Base-by-base conservation (phyloP, 2,113 vertebrate species). In the Toxotes chatareus region DNA sequence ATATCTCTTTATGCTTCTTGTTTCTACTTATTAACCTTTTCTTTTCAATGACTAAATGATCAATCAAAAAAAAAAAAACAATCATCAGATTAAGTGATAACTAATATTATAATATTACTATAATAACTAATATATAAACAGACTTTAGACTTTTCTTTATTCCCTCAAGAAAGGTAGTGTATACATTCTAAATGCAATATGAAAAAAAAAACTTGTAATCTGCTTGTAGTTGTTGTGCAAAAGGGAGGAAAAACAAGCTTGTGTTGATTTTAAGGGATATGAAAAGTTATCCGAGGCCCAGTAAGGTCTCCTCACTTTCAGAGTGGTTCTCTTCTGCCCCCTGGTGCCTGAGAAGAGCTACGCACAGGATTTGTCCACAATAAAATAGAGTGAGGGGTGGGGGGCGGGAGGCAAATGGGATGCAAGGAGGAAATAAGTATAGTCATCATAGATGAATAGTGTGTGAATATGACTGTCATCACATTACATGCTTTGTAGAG, bases 321-420 rank as follows among this genome's bases (percentile, higher is more conserved):
- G 0, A 79, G 49, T 73, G 87, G 82, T 42, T 70, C 78, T 86
- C 80, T 91, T 11, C 93, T 91, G 90, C 90, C 91, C 83, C 76
- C 93, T 93, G 84, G 88, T 86, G 92, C 4, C 62, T 4, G 9
- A 49, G 0, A 68, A 21, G 1, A 8, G 61, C 21, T 73, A 34
- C 1, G 42, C 10, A 1, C 17, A 76, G 0, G 16, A 31, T 67
- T 36, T 27, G 16, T 42, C 13, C 14, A 38, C 7, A 42, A 5
- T 36, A 4, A 67, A 65, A 63, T 7, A n/a, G n/a, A n/a, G n/a
- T n/a, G 3, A 67, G 38, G 42, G 12, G 36, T 1, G 46, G 17
- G 7, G 27, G 62, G 7, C 55, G 59, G 55, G 16, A 38, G 38
- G 5, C 7, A 68, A 62, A 36, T 34, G 12, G 34, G n/a, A 75